A percentile compares a stretch with the other conserved stretches of the same genome.
Conservation (phyloP, 92 coral and sea anemone species). For the Umimayanthus kanabou region DNA sequence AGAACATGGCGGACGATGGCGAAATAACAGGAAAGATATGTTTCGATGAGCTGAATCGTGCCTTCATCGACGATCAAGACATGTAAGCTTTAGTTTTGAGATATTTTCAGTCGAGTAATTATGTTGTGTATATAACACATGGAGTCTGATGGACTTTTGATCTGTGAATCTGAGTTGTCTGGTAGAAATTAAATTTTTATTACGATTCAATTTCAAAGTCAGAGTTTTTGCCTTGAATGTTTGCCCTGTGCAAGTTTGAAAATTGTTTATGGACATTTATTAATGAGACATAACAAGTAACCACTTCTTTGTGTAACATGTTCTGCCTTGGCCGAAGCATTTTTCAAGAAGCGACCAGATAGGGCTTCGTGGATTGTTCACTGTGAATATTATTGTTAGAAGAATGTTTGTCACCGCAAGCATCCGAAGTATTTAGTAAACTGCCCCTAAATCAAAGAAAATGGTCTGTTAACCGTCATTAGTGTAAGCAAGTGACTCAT, state of each 20-base stretch:
- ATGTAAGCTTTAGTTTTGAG: constrained; percentile 66
- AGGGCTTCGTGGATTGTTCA: not conserved
- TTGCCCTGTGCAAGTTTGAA: not conserved
- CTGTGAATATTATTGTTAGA: no score
- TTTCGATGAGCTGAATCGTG: constrained; percentile 75
- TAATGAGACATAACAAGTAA: not conserved
- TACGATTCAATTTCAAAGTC: no score
- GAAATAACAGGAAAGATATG: constrained; percentile 56
- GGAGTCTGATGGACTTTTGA: not conserved
- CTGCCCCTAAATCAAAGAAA: not conserved
- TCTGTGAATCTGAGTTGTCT: not conserved
- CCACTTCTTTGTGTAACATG: not conserved
- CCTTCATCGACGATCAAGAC: constrained; percentile 68
- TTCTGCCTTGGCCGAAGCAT: not conserved
- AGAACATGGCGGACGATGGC: constrained; percentile 70
- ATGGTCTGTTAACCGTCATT: no score
- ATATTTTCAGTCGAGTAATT: not conserved
- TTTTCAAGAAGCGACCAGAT: not conserved
- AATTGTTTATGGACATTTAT: not conserved
- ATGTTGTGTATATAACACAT: not conserved
- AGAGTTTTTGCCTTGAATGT: not conserved
- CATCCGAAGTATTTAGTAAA: not conserved
- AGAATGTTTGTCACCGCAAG: not conserved
- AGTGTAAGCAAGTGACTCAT: no score
- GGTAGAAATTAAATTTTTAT: constrained; percentile 24